These are phyloP conservation scores for Dinoponera quadriceps DNA, from an alignment of 1,140 invertebrate species.

Conservation along the genomic window DNA sequence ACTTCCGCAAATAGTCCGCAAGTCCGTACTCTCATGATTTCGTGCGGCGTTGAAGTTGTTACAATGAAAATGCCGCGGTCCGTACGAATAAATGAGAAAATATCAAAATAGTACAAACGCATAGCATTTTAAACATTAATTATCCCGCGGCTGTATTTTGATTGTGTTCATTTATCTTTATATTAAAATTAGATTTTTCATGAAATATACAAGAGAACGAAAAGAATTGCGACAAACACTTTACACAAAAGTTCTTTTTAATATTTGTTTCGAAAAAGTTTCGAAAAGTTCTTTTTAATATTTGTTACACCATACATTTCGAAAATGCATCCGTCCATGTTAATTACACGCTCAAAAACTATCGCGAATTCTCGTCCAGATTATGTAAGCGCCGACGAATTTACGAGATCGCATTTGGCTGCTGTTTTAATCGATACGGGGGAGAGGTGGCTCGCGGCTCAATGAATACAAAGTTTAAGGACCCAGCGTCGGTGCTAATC, in stretches of 20 bases:
- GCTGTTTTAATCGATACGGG: slow-evolving; percentile 59
- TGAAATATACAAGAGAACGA: no score
- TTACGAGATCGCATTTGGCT: slow-evolving; percentile 33
- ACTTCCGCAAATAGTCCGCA: slow-evolving; percentile 45
- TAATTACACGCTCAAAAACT: slow-evolving; percentile 7
- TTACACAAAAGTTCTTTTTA: no score
- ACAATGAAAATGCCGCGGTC: slow-evolving; percentile 31
- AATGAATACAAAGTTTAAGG: slow-evolving; percentile 56
- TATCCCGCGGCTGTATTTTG: no score
- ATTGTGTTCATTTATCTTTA: no score
- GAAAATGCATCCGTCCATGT: not conserved
- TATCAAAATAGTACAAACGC: not conserved
- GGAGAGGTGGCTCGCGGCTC: slow-evolving; percentile 6
- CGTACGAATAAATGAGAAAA: not conserved
- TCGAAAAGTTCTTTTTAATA: not conserved
- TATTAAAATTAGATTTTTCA: no score
- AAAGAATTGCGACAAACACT: no score
- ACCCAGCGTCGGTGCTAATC: slow-evolving; percentile 45
- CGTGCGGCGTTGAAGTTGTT: slow-evolving; percentile 18
- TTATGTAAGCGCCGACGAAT: slow-evolving; percentile 45
- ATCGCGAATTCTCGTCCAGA: not conserved
- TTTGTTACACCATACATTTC: not conserved
- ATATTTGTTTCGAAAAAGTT: no score
- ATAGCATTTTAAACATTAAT: slow-evolving; percentile 25
- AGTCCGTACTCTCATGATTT: slow-evolving; percentile 43